A percentile compares a stretch with the other conserved stretches of the same genome.
Conservation (phyloP, 2,113 vertebrate genomes). For the Hemicordylus capensis region DNA sequence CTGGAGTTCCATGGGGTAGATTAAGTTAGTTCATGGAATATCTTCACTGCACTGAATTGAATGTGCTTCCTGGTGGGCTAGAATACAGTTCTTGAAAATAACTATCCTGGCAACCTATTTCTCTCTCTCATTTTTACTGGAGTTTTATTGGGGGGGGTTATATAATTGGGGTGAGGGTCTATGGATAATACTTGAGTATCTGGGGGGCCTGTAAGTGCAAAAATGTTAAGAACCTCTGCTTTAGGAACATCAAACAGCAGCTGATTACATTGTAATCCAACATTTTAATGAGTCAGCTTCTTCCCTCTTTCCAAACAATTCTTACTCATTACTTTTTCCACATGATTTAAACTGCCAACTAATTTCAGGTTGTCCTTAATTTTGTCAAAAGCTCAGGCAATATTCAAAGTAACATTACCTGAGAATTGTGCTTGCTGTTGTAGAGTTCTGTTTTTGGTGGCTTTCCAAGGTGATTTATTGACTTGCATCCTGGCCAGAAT, state of each 20-base stretch:
- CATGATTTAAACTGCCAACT: neutral
- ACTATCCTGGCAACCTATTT: too few relatives aligned
- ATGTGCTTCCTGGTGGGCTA: too few relatives aligned
- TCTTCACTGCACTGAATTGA: too few relatives aligned
- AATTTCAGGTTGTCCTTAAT: neutral
- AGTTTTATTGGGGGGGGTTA: too few relatives aligned
- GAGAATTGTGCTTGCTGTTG: neutral
- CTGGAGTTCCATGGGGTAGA: too few relatives aligned
- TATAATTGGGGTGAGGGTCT: too few relatives aligned
- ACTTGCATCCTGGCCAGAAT: slow-evolving; percentile 18
- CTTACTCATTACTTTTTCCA: slow-evolving; percentile 18
- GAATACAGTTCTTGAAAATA: too few relatives aligned
- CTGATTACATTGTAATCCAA: neutral
- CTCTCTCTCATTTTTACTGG: too few relatives aligned
- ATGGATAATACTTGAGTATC: too few relatives aligned
- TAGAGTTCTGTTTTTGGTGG: neutral
- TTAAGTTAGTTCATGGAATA: too few relatives aligned
- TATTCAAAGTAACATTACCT: neutral
- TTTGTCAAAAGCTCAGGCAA: neutral
- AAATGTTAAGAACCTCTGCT: too few relatives aligned
- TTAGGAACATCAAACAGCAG: neutral
- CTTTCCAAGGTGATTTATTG: slow-evolving; percentile 30
- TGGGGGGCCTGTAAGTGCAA: too few relatives aligned
- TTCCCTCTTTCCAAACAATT: neutral
- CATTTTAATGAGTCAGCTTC: neutral